phyloP scores from a whole-genome alignment of 2,888 invertebrate species.

The Papilio gigon region DNA sequence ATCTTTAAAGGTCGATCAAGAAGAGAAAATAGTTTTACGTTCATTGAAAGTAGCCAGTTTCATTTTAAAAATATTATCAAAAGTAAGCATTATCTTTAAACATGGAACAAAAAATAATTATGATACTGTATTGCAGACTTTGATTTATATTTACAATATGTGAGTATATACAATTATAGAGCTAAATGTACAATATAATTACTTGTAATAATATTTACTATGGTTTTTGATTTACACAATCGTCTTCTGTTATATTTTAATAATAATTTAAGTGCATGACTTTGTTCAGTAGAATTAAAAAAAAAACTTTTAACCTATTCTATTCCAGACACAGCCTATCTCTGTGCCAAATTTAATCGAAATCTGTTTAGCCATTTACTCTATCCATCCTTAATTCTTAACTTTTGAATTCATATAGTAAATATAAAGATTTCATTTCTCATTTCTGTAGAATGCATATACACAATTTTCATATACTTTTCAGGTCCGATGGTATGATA shows the following conservation, averaged over 20 bases:
- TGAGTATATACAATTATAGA: conserved; percentile 53
- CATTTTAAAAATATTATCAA: conserved; percentile 73
- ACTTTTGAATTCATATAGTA: no score
- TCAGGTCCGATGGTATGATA: conserved; percentile 57
- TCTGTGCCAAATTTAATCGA: no score
- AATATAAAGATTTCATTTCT: no score
- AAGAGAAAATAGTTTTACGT: conserved; percentile 67
- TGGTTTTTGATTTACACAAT: no score
- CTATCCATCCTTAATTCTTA: no score
- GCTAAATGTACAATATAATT: not conserved
- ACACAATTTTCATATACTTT: conserved; percentile 45
- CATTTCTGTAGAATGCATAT: not conserved
- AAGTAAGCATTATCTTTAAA: conserved; percentile 68
- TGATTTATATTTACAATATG: conserved; percentile 59
- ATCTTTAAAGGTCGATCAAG: conserved; percentile 62
- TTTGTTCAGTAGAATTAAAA: no score
- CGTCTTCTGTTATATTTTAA: no score
- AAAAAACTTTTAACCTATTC: no score
- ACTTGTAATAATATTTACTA: no score
- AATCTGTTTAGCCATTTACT: no score
- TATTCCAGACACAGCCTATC: no score
- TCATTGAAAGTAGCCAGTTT: conserved; percentile 78
- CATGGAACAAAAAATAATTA: conserved; percentile 53
- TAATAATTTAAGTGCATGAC: no score
- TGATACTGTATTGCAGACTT: conserved; percentile 54